Evolutionary conservation across 2,888 invertebrate species (phyloP).

Genomic region (Aspidiotus rigidus): DNA sequence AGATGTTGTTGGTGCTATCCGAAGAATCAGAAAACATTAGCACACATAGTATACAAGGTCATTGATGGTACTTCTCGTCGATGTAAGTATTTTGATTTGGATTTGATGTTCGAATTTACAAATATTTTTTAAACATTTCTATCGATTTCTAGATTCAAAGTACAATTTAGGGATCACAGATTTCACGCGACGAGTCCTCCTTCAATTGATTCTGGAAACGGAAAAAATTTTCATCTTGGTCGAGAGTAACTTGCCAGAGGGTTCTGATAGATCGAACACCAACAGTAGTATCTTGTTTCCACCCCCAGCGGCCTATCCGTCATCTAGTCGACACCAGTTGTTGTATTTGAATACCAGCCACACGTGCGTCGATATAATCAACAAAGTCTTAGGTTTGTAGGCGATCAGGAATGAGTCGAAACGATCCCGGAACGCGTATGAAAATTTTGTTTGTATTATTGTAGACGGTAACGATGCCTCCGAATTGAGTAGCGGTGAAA

Average conservation of each 20-base stretch:
- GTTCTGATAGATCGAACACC: constrained; percentile 18
- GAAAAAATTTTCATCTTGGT: constrained; percentile 62
- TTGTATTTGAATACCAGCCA: constrained; percentile 65
- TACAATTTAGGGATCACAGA: constrained; percentile 62
- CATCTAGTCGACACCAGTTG: constrained; percentile 45
- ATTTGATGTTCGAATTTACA: background rate
- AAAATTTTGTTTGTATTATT: background rate
- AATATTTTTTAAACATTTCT: background rate
- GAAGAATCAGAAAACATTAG: constrained; percentile 72
- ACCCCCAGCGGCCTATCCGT: constrained; percentile 54
- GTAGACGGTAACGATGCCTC: constrained; percentile 11
- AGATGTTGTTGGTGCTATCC: constrained; percentile 77
- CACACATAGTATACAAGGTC: constrained; percentile 57
- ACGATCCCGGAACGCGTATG: background rate
- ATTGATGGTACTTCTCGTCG: constrained; percentile 26
- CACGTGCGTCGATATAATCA: constrained; percentile 54
- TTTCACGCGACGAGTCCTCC: constrained; percentile 73
- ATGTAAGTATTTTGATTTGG: constrained; percentile 10
- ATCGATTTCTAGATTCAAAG: constrained; percentile 13
- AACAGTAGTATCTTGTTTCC: constrained; percentile 17
- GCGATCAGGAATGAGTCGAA: background rate
- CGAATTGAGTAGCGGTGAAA: constrained; percentile 14
- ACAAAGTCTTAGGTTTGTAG: constrained; percentile 28
- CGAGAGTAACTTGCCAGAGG: constrained; percentile 34
- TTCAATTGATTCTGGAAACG: constrained; percentile 76